Base-by-base conservation (phyloP, 2,113 vertebrate species). In the Vidua macroura region DNA sequence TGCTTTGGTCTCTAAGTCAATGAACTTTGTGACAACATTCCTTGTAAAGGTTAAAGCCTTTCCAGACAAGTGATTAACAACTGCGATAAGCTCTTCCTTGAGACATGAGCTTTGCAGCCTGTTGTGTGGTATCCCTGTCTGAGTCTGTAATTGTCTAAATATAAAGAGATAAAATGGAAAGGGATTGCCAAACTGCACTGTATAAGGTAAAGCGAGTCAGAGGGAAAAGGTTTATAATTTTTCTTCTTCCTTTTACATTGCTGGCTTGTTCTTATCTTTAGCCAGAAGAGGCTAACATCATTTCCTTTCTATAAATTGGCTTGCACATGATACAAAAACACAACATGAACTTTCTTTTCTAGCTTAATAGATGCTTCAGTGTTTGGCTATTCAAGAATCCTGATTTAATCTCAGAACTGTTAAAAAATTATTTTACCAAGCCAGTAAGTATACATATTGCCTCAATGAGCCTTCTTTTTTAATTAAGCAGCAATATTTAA, bases 121-220 rank as follows among this genome's bases (percentile, higher is more conserved):
- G 62, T 73, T 96, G 80, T 92, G 58, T 87, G 67, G 81, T 91
- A 81, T 91, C 31, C 67, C 83, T 95, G 86, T 39, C 94, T 76
- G 70, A 49, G 53, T 91, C 82, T 91, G 74, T 89, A 93, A 83
- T 39, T 76, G 84, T 92, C 81, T 93, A 87, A 92, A 89, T 79
- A 81, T 27, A 62, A 94, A 82, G 53, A 87, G 89, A 93, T 82
- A 82, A 93, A 91, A 89, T 77, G 75, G n/a, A 86, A 89, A 85
- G 30, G 20, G 33, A 46, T 69, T 93, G 89, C 86, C 87, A 95
- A 49, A 84, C 25, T 85, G 46, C 31, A 43, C 68, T 82, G 59
- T 84, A 41, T 69, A 77, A 79, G 33, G 3, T 96, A 85, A 96
- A 91, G 59, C 5, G 1, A 91, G 33, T 56, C 86, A 83, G 56